Percentiles rank a stretch among this genome's conserved stretches.
These are phyloP conservation scores for Sinhomidia bicolor DNA, from an alignment of 2,888 invertebrate species.

Conservation along the genomic window DNA sequence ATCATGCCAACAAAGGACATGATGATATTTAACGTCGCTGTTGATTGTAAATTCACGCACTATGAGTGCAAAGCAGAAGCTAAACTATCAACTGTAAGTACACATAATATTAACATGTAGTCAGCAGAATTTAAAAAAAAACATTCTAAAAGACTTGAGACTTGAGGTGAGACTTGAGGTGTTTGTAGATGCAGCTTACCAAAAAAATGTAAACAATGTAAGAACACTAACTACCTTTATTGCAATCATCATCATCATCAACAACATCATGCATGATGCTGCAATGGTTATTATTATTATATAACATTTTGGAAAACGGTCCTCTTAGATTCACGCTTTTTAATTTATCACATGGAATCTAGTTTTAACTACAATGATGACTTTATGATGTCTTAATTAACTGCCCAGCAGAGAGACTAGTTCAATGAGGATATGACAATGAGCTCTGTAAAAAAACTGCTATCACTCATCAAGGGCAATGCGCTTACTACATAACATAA, in stretches of 20 bases:
- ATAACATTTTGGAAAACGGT: neutral
- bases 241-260: too few relatives aligned
- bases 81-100: neutral
- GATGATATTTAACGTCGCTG: neutral
- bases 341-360: constrained; percentile 18
- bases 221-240: neutral
- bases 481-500: constrained; percentile 7
- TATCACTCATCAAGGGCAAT: constrained; percentile 44
- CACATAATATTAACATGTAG: too few relatives aligned
- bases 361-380: constrained; percentile 66
- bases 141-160: too few relatives aligned
- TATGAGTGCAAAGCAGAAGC: neutral
- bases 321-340: constrained; percentile 41
- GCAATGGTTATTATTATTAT: too few relatives aligned
- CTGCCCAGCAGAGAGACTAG: constrained; percentile 14
- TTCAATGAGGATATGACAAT: constrained; percentile 24
- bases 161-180: too few relatives aligned
- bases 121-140: too few relatives aligned
- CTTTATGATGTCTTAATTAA: constrained; percentile 72
- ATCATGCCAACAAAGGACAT: neutral
- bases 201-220: constrained; percentile 8
- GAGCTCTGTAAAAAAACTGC: constrained; percentile 5
- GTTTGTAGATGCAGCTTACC: neutral
- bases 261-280: neutral
- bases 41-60: constrained; percentile 3